phyloP scores from a whole-genome alignment of 2,888 invertebrate genomes.

The Nemoura dubitans region DNA sequence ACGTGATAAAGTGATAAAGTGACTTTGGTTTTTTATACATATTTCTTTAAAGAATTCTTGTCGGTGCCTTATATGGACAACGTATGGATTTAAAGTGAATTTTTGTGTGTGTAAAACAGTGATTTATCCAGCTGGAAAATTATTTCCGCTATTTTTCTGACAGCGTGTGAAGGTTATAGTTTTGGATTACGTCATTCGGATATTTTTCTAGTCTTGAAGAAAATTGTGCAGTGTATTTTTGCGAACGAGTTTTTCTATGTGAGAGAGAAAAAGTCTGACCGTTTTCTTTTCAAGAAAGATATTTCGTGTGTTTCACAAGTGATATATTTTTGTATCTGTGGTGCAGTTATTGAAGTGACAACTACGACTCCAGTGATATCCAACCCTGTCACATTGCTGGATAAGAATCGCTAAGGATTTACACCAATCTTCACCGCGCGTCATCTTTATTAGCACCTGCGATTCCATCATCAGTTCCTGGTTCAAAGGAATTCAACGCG shows the following conservation, averaged over 20 bases:
- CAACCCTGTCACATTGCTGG: too few relatives aligned
- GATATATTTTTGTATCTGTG: neutral
- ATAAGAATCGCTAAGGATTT: neutral
- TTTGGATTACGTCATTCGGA: neutral
- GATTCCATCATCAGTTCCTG: neutral
- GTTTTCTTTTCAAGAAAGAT: too few relatives aligned
- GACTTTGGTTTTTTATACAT: neutral
- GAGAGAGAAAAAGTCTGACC: neutral
- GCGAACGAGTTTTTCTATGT: neutral
- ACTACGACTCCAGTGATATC: too few relatives aligned
- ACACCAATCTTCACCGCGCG: neutral
- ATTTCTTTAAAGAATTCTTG: neutral
- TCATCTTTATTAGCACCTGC: neutral
- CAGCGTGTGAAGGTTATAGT: conserved; percentile 1
- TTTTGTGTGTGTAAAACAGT: too few relatives aligned
- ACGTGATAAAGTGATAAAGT: neutral
- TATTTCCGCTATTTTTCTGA: neutral
- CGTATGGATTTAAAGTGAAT: too few relatives aligned
- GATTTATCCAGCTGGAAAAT: neutral
- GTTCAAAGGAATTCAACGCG: neutral
- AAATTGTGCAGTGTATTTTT: neutral
- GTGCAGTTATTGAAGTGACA: neutral
- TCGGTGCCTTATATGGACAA: neutral
- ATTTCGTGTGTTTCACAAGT: too few relatives aligned
- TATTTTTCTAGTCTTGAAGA: neutral